Base-by-base conservation (phyloP, 2,113 vertebrate genomes). In the Cromileptes altivelis region DNA sequence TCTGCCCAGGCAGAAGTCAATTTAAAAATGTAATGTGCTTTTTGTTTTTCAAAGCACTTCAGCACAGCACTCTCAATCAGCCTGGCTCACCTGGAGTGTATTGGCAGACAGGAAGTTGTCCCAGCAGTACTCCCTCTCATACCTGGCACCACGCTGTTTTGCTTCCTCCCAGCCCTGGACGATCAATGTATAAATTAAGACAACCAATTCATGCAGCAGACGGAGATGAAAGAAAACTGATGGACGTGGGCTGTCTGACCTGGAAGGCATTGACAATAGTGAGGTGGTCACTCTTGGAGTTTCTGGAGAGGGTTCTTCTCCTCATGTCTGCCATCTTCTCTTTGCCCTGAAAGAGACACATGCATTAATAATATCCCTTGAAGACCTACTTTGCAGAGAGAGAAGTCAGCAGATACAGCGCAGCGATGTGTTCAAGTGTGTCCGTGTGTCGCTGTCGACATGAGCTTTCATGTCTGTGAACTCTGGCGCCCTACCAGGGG, bases 101-200 rank as follows among this genome's bases (percentile, higher is more conserved):
- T 97, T 99, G 79, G 97, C 91, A 82, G 98, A 99, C 42, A 99
- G 95, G 90, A 99, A 99, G 91, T 98, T 97, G 0, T 99, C 97
- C 98, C 98, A 99, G 93, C 98, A 99, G 87, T 95, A 99, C 23
- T 99, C 97, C 60, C 95, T 96, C 91, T 99, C 98, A 15, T 86
- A 95, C 91, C 96, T 95, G 92, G 94, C 95, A 7, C 98, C 97
- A 33, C 94, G 93, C 0, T 89, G 90, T 25, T 96, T 97, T 0
- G 97, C 96, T 70, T 98, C 96, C 74, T 99, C 97, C 98, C 98
- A 99, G 83, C 98, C 98, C 98, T 99, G 58, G 18, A 18, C 72
- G 78, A 23, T 49, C 47, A 80, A 81, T n/a, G 21, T 52, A 47
- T 57, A 18, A 85, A 72, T 75, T 14, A 45, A 75, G 17, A 67